Conservation (phyloP, 2,888 invertebrate species). For the Chymomyza amoena region DNA sequence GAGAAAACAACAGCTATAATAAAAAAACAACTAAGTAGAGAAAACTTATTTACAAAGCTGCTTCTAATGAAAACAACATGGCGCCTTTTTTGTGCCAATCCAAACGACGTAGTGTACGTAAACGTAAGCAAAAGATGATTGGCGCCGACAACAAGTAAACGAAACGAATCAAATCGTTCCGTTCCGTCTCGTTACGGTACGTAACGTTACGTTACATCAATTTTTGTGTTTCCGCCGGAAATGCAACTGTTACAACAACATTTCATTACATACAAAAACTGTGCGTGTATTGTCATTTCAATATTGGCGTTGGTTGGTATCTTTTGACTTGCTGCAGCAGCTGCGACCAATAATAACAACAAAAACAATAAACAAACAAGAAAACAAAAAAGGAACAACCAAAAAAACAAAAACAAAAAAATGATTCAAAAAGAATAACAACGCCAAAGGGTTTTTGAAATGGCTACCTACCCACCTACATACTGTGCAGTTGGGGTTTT, state of each 20-base stretch:
- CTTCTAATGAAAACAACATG: constrained; percentile 68
- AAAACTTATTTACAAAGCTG: constrained; percentile 2
- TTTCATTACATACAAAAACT: constrained; percentile 29
- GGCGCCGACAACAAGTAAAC: constrained; percentile 56
- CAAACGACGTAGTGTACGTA: constrained; percentile 49
- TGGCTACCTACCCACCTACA: constrained; percentile 28
- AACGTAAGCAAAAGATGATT: constrained; percentile 71
- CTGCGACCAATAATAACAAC: constrained; percentile 56
- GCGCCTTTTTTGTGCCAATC: not conserved
- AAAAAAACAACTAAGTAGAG: constrained; percentile 1
- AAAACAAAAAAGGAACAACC: constrained; percentile 3
- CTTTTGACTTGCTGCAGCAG: constrained; percentile 68
- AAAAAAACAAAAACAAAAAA: constrained; percentile 40
- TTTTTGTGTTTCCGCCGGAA: constrained; percentile 71
- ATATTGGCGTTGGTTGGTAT: constrained; percentile 62
- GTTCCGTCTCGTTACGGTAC: constrained; percentile 64
- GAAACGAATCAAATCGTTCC: constrained; percentile 2
- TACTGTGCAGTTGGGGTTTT: not conserved
- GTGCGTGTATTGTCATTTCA: constrained; percentile 62
- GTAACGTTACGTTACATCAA: constrained; percentile 72
- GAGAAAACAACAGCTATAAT: not conserved
- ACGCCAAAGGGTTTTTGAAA: constrained; percentile 44
- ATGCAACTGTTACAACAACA: constrained; percentile 61
- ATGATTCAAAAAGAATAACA: constrained; percentile 19
- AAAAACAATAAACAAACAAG: constrained; percentile 16